Conservation (phyloP, 2,113 vertebrate species). For the Cyprinodon tularosa region DNA sequence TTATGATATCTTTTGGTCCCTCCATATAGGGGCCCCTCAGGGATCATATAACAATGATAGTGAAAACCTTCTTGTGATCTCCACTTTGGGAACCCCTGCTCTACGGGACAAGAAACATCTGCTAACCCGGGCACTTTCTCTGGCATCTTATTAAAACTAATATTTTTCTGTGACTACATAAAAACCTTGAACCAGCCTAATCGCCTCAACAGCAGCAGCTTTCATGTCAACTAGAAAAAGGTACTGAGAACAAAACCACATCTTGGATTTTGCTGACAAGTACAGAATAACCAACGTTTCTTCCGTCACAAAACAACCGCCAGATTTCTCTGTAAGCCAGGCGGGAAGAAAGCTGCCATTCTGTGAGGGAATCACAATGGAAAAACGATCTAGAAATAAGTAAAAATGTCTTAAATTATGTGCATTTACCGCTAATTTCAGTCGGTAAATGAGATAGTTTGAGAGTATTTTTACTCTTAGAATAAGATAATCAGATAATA, state of each 20-base stretch:
- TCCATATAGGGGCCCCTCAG: too few relatives aligned
- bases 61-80: too few relatives aligned
- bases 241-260: conserved; percentile 11
- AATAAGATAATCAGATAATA: too few relatives aligned
- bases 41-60: too few relatives aligned
- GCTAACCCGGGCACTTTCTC: not conserved
- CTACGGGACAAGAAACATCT: not conserved
- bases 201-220: not conserved
- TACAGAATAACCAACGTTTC: conserved; percentile 35
- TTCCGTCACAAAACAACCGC: conserved; percentile 17
- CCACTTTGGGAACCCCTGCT: too few relatives aligned
- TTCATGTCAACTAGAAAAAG: not conserved
- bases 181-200: not conserved
- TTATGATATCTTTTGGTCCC: too few relatives aligned
- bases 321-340: conserved; percentile 1
- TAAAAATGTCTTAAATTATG: too few relatives aligned
- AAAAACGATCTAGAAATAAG: too few relatives aligned
- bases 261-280: conserved; percentile 47
- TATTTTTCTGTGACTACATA: not conserved
- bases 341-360: conserved; percentile 32
- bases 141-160: not conserved
- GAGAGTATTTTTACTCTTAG: too few relatives aligned
- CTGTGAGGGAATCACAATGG: conserved; percentile 15
- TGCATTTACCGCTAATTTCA: too few relatives aligned
- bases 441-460: too few relatives aligned